A percentile compares a stretch with the other conserved stretches of the same genome.
Evolutionary conservation across 2,888 invertebrate genomes (phyloP).

Genomic region (Apamea sordens): DNA sequence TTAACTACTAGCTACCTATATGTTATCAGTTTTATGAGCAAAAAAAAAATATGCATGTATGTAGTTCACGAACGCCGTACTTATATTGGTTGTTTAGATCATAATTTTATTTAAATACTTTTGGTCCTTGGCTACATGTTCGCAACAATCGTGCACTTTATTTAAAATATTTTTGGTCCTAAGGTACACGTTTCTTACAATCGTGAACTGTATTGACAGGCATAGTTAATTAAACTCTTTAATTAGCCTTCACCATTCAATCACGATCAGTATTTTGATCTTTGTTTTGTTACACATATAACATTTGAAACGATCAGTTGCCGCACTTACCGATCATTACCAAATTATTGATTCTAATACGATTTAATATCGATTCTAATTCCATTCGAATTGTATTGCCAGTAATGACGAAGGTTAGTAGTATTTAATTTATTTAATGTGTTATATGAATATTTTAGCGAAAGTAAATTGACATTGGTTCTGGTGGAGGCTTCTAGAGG

Average conservation of each 20-base stretch:
- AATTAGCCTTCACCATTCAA: slow-evolving; percentile 51
- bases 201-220: slow-evolving; percentile 48
- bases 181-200: slow-evolving; percentile 21
- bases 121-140: neutral
- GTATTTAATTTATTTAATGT: slow-evolving; percentile 7
- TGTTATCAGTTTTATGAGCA: slow-evolving; percentile 45
- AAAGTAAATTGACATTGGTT: slow-evolving; percentile 64
- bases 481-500: slow-evolving; percentile 37
- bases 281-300: slow-evolving; percentile 31
- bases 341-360: slow-evolving; percentile 30
- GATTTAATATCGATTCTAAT: slow-evolving; percentile 31
- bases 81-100: slow-evolving; percentile 19
- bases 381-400: slow-evolving; percentile 31
- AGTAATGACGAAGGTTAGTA: slow-evolving; percentile 45
- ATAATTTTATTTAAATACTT: neutral
- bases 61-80: slow-evolving; percentile 59
- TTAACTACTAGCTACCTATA: neutral
- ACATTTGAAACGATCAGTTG: slow-evolving; percentile 25
- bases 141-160: slow-evolving; percentile 6
- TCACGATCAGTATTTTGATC: slow-evolving; percentile 43
- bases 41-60: slow-evolving; percentile 51
- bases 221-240: slow-evolving; percentile 53
- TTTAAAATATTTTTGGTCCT: slow-evolving; percentile 16
- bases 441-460: slow-evolving; percentile 29
- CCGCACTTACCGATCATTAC: slow-evolving; percentile 41